phyloP scores from a whole-genome alignment of 2,113 vertebrate genomes.

The Oceanodroma tethys region DNA sequence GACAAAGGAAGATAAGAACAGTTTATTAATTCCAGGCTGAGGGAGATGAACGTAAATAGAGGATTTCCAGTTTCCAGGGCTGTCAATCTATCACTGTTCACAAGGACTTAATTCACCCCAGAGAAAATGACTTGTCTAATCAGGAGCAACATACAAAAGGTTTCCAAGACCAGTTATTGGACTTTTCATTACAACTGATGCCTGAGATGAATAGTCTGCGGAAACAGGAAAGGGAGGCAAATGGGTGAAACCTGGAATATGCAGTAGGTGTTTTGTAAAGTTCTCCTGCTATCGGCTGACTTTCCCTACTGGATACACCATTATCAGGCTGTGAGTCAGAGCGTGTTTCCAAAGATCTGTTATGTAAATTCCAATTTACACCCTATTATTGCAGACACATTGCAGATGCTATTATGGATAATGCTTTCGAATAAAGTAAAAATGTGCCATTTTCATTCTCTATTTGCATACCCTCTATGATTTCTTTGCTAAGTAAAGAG shows the following conservation, averaged over 20 bases:
- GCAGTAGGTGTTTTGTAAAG: neutral
- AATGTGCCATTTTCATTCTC: conserved; percentile 40
- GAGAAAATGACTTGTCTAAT: neutral
- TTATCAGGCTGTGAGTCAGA: neutral
- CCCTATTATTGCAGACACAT: conserved; percentile 41
- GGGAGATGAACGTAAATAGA: neutral
- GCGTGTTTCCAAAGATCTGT: neutral
- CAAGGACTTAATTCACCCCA: neutral
- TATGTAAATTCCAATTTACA: conserved; percentile 54
- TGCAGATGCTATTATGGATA: conserved; percentile 56
- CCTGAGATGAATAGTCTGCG: neutral
- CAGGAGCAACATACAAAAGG: neutral
- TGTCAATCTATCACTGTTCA: neutral
- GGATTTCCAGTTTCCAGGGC: neutral
- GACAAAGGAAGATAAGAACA: neutral
- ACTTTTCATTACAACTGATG: neutral
- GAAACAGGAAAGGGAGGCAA: neutral
- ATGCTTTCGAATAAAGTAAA: conserved; percentile 46
- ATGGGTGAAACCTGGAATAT: neutral
- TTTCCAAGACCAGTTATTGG: neutral
- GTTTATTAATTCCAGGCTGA: neutral
- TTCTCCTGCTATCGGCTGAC: neutral
- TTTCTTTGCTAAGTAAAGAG: conserved; percentile 39
- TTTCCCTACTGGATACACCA: neutral
- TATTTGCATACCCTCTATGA: conserved; percentile 52